Percentiles rank a stretch among this genome's conserved stretches.
Conservation (phyloP, 1,140 invertebrate genomes). For the Leptoteleia sp. region DNA sequence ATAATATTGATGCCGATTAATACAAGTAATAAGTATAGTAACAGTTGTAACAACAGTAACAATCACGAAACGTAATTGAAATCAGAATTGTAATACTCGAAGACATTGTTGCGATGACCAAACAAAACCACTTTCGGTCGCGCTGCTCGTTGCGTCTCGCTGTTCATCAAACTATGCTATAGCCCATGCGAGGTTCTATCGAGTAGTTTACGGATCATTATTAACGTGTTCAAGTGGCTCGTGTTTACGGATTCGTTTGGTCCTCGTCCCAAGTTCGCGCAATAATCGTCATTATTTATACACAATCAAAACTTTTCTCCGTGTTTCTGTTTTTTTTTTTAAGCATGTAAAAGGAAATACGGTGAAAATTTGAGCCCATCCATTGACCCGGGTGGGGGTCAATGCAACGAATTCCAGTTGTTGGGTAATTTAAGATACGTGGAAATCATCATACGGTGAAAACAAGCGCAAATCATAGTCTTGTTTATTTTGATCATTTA, state of each 20-base stretch:
- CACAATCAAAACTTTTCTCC: constrained; percentile 45
- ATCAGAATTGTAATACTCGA: constrained; percentile 41
- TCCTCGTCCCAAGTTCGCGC: constrained; percentile 35
- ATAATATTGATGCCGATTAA: constrained; percentile 67
- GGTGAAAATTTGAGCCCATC: constrained; percentile 48
- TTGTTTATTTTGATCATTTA: constrained; percentile 76
- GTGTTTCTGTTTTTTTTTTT: constrained; percentile 27
- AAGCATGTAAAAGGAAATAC: constrained; percentile 47
- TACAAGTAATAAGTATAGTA: constrained; percentile 68
- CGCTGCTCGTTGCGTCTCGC: constrained; percentile 20
- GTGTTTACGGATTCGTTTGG: constrained; percentile 34
- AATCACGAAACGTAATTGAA: constrained; percentile 62
- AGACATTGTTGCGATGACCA: constrained; percentile 46
- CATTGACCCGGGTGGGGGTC: constrained; percentile 43
- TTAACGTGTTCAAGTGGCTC: constrained; percentile 21
- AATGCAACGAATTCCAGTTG: constrained; percentile 45
- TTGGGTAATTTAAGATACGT: constrained; percentile 38
- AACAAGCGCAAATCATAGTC: constrained; percentile 44
- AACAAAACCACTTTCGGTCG: constrained; percentile 38
- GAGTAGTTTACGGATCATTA: constrained; percentile 21
- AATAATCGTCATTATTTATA: constrained; percentile 39
- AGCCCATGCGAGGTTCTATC: constrained; percentile 34
- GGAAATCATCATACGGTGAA: constrained; percentile 42
- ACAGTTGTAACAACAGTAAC: constrained; percentile 68
- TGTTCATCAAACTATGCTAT: constrained; percentile 26